Percentiles rank a stretch among this genome's conserved stretches.
Evolutionary conservation across 1,140 invertebrate genomes (phyloP).

Genomic region (Spodoptera litura): DNA sequence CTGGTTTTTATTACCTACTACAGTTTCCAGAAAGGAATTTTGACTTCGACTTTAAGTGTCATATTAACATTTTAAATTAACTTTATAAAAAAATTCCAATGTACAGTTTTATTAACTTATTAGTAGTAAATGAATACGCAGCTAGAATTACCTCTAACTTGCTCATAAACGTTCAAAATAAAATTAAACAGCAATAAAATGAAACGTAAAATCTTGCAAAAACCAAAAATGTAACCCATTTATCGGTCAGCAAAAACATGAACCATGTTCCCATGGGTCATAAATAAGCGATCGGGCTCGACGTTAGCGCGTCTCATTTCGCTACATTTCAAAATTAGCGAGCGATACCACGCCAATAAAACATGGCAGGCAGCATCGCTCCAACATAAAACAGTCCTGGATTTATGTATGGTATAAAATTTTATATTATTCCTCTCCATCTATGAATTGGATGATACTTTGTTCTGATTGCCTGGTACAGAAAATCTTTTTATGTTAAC

Average conservation of each 20-base stretch:
- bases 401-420: slow-evolving; percentile 45
- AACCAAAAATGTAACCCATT: slow-evolving; percentile 31
- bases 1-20: neutral
- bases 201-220: slow-evolving; percentile 15
- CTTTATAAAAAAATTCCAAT: too few species aligned
- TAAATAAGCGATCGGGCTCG: slow-evolving; percentile 38
- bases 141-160: too few species aligned
- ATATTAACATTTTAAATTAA: too few species aligned
- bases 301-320: slow-evolving; percentile 35
- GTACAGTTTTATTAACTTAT: too few species aligned
- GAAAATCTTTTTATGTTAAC: slow-evolving; percentile 17
- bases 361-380: slow-evolving; percentile 28
- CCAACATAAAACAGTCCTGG: slow-evolving; percentile 36
- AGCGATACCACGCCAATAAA: slow-evolving; percentile 27
- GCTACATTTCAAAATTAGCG: slow-evolving; percentile 46
- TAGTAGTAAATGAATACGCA: too few species aligned
- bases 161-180: neutral
- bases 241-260: slow-evolving; percentile 35
- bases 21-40: too few species aligned
- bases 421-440: slow-evolving; percentile 38
- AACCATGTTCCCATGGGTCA: slow-evolving; percentile 29
- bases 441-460: slow-evolving; percentile 39
- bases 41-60: too few species aligned
- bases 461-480: slow-evolving; percentile 24
- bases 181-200: slow-evolving; percentile 12